A percentile compares a stretch with the other conserved stretches of the same genome.
Conservation (phyloP, 2,797 vertebrate species). For the Chloroceryle inda region DNA sequence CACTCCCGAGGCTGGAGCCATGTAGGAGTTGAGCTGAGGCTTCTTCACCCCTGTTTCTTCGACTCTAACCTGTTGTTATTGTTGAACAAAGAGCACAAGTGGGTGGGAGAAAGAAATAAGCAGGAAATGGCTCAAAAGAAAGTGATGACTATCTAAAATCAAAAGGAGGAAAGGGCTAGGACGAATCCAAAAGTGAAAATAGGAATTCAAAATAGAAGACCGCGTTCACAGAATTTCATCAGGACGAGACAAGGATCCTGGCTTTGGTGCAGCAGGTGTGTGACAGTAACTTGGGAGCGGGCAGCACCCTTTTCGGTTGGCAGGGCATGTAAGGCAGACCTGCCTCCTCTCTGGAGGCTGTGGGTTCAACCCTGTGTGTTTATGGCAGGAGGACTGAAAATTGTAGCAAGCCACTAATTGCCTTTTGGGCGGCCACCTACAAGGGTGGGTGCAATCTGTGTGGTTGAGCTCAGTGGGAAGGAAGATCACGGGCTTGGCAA, state of each 20-base stretch:
- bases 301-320: background rate
- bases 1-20: background rate
- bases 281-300: background rate
- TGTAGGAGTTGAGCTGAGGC: background rate
- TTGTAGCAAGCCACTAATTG: conserved; percentile 28
- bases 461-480: background rate
- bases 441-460: background rate
- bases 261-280: accelerated
- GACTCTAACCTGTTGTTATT: background rate
- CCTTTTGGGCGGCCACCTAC: conserved; percentile 9
- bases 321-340: background rate
- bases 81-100: background rate
- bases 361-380: background rate
- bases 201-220: background rate
- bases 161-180: background rate
- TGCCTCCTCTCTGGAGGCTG: background rate
- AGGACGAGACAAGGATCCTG: background rate
- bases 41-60: background rate
- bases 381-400: background rate
- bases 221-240: background rate
- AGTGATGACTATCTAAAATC: background rate
- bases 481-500: conserved; percentile 49
- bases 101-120: background rate
- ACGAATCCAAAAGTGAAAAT: background rate
- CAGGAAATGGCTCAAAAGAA: conserved; percentile 4